A percentile compares a stretch with the other conserved stretches of the same genome.
Evolutionary conservation across 2,888 invertebrate genomes (phyloP).

Genomic region (Seladonia tumulorum): DNA sequence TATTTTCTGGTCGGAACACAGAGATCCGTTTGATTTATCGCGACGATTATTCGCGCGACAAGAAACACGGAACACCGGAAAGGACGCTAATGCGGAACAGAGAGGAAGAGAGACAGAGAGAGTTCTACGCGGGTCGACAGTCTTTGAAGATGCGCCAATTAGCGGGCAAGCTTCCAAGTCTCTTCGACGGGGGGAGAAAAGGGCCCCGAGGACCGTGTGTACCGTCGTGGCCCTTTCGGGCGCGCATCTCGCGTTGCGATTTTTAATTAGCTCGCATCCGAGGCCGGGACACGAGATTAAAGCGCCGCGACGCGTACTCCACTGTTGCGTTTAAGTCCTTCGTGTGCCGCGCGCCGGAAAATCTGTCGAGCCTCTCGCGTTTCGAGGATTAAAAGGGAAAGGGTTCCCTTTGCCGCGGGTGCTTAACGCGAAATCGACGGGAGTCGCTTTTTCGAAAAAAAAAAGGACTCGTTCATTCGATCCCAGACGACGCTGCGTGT

Average conservation of each 20-base stretch:
- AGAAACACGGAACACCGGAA: constrained; percentile 13
- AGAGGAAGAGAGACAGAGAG: background rate
- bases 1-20: background rate
- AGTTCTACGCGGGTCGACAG: constrained; percentile 40
- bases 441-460: background rate
- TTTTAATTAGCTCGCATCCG: constrained; percentile 62
- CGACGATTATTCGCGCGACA: background rate
- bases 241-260: constrained; percentile 43
- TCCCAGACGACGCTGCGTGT: background rate
- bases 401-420: background rate
- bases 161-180: constrained; percentile 53
- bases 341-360: constrained; percentile 23
- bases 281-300: constrained; percentile 42
- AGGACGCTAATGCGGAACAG: constrained; percentile 12
- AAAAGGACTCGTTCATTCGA: background rate
- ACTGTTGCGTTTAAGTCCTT: constrained; percentile 40
- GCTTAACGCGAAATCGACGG: background rate
- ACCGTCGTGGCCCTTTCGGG: constrained; percentile 42
- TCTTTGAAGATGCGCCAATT: constrained; percentile 69
- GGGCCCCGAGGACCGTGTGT: constrained; percentile 14
- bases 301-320: constrained; percentile 33
- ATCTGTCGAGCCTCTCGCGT: background rate
- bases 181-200: constrained; percentile 20
- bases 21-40: constrained; percentile 35
- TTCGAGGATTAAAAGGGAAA: background rate